These are phyloP conservation scores for Dynastes tityus DNA, from an alignment of 2,888 invertebrate species.

Conservation along the genomic window DNA sequence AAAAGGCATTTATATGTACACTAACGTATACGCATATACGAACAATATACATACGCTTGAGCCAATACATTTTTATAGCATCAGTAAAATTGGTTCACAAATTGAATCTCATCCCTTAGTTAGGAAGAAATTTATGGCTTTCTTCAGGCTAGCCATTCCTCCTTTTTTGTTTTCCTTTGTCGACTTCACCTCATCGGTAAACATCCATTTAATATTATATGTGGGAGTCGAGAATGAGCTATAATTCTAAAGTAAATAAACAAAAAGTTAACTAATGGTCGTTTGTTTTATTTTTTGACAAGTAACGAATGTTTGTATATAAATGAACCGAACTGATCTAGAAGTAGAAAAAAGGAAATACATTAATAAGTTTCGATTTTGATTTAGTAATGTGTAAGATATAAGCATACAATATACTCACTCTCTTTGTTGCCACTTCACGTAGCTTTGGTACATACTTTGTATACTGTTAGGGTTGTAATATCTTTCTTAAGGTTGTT, in stretches of 20 bases:
- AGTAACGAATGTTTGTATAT: conserved; percentile 17
- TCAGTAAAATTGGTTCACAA: conserved; percentile 62
- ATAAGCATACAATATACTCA: not conserved
- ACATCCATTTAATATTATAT: conserved; percentile 51
- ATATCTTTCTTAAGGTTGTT: no score
- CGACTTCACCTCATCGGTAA: conserved; percentile 44
- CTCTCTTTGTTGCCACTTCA: no score
- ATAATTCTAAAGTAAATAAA: conserved; percentile 52
- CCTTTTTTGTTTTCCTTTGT: conserved; percentile 48
- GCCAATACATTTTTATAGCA: conserved; percentile 57
- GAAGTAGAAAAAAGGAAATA: conserved; percentile 16
- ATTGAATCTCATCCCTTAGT: conserved; percentile 62
- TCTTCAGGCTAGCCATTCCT: conserved; percentile 61
- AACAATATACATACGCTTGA: conserved; percentile 44
- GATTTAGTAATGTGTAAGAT: conserved; percentile 15
- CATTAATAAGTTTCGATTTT: conserved; percentile 31
- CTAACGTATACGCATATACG: conserved; percentile 29
- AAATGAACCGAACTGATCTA: conserved; percentile 43
- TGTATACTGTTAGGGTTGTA: no score
- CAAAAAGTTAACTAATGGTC: conserved; percentile 52
- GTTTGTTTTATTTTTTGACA: conserved; percentile 51
- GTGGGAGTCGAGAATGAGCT: conserved; percentile 51
- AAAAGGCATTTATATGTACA: conserved; percentile 39
- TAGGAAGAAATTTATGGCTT: conserved; percentile 61
- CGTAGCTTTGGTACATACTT: no score